Base-by-base conservation (phyloP, 2,888 invertebrate genomes). In the Lasioglossum malachurum region DNA sequence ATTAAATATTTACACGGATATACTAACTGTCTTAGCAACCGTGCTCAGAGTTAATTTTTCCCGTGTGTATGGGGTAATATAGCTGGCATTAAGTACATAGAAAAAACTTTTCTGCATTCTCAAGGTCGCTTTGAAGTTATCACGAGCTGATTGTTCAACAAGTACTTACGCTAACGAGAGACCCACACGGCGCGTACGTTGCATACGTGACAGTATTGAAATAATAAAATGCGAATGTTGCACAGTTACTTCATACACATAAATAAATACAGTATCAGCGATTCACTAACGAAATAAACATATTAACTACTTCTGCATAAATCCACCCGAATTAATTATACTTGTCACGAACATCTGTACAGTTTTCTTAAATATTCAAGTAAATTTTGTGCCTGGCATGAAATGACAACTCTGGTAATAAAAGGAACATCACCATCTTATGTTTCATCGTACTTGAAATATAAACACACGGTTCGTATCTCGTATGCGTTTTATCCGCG, bases 101-200 rank as follows among this genome's bases (percentile, higher is more conserved):
- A 41, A 10, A 31, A 64, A 49, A n/a, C 31, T n/a, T 16, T 16
- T 3, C 44, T 72, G 27, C 31, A 19, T 82, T 72, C 35, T 67
- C 60, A 31, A 23, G 16, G 10, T 12, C 38, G 4, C 27, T 31
- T 73, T 44, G 10, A 27, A 46, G 41, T 12, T 1, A 53, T 35
- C 8, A 23, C 7, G n/a, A 53, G 38, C 57, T 35, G 31, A 71
- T 23, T 46, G 57, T 64, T 84, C 27, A 60, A 60, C 72, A 83
- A 60, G 46, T 83, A 78, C 57, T 38, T 23, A 27, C 46, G 14
- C 67, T 19, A 75, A 38, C 44, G 35, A 60, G 38, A 41, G 64
- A 64, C 12, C 1, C 31, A 19, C 31, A 31, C 31, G 64, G 64
- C 69, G n/a, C 14, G 23, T 49, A 73, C 67, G 19, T 19, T 57